Evolutionary conservation across 2,888 invertebrate species (phyloP).

Genomic region (Aplocera efformata): DNA sequence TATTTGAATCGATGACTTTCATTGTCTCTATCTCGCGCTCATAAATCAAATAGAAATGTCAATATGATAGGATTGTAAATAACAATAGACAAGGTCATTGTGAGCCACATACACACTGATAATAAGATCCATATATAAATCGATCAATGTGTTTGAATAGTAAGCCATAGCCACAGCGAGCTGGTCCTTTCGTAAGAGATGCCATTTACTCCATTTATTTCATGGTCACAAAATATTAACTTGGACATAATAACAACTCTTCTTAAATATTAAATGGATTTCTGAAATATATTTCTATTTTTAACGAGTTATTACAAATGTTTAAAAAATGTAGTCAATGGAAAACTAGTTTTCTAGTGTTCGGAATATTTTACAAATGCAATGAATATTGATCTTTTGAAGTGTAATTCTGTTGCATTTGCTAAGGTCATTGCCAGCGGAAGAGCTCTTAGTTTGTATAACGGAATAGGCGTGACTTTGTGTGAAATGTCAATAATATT

Average conservation of each 20-base stretch:
- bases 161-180: slow-evolving; percentile 8
- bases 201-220: slow-evolving; percentile 10
- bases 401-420: slow-evolving; percentile 11
- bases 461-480: slow-evolving; percentile 50
- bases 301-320: too few species aligned
- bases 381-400: background rate
- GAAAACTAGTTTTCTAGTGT: too few species aligned
- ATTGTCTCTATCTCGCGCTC: slow-evolving; percentile 47
- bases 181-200: slow-evolving; percentile 13
- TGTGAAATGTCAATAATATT: slow-evolving; percentile 58
- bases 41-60: slow-evolving; percentile 47
- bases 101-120: slow-evolving; percentile 12
- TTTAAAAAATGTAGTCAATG: too few species aligned
- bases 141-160: slow-evolving; percentile 14
- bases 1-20: slow-evolving; percentile 48
- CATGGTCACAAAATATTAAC: slow-evolving; percentile 3
- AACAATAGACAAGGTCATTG: slow-evolving; percentile 27
- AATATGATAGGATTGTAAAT: slow-evolving; percentile 29
- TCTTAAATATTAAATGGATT: too few species aligned
- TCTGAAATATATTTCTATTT: too few species aligned
- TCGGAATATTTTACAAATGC: too few species aligned
- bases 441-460: slow-evolving; percentile 51
- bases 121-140: slow-evolving; percentile 14
- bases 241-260: background rate
- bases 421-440: slow-evolving; percentile 67